Conservation (phyloP, 2,797 vertebrate genomes). For the Scolopax bukidnonensis region DNA sequence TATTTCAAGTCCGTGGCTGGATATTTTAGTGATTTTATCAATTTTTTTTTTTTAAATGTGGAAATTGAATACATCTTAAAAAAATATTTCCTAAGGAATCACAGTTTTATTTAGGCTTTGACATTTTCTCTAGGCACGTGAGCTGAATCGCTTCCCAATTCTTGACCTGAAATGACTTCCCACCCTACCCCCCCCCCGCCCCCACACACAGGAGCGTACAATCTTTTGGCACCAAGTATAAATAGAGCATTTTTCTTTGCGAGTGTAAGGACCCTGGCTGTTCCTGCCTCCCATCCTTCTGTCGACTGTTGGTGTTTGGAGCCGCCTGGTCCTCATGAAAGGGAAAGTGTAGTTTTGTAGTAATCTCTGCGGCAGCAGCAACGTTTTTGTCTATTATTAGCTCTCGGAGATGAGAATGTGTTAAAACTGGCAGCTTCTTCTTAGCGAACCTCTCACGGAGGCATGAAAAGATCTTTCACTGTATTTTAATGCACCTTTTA, state of each 20-base stretch:
- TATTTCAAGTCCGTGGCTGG: neutral
- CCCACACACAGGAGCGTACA: neutral
- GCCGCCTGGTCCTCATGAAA: neutral
- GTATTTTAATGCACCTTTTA: neutral
- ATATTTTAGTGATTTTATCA: neutral
- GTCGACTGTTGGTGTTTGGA: neutral
- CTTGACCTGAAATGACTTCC: neutral
- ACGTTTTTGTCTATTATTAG: neutral
- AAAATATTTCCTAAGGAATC: neutral
- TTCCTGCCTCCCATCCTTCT: slow-evolving; percentile 15
- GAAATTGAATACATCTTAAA: neutral
- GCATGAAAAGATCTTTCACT: neutral
- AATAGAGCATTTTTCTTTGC: neutral
- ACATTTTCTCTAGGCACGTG: neutral
- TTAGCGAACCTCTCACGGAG: neutral
- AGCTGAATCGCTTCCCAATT: neutral
- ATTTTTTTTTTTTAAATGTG: neutral
- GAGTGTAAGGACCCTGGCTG: neutral
- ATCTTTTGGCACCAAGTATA: neutral
- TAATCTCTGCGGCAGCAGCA: neutral
- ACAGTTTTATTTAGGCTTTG: neutral
- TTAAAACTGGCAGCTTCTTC: slow-evolving; percentile 19
- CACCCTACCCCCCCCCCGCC: neutral
- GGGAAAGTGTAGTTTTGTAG: neutral
- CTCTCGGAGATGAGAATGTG: neutral